Evolutionary conservation across 1,140 invertebrate species (phyloP), one percentile per base, ranked within the genome.

Genomic region (Helicoverpa zea): DNA sequence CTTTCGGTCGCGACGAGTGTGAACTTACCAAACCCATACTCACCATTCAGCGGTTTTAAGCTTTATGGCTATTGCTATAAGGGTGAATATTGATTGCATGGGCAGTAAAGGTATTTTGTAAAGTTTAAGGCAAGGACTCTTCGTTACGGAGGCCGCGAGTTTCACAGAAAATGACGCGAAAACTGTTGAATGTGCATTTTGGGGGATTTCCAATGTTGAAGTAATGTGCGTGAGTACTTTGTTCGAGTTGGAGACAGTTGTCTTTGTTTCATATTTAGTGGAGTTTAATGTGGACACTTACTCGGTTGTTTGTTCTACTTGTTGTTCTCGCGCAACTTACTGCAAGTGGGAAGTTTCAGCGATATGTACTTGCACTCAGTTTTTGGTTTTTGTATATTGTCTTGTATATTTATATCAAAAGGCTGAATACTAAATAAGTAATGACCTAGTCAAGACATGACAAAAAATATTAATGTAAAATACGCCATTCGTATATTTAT

Each of bases 121-220:
- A 63, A 49, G 61, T 64, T 54, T 58, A 68, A 66, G 47, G 73
- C 35, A 79, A 75, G 79, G 58, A 75, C 79, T 64, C 70, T 80
- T 80, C 59, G 79, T 80, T 80, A 80, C 30, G 68, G 16, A 72
- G 70, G 14, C 54, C 73, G 66, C n/a, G 66, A 58, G 43, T 16
- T 54, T 64, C 30, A 12, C 59, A 49, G 79, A 80, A 80, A 80
- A 80, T 80, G 79, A 75, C 72, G 72, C 61, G 79, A 75, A 75
- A 80, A 80, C 70, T 74, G 79, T 80, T 75, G 79, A 80, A 80
- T 75, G 59, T 68, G 79, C 79, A 74, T 66, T 64, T 75, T 74
- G 58, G 70, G 64, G 29, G 58, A 61, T 61, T 75, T 35, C 9
- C n/a, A 73, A 52, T 56, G 54, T 74, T 75, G 30, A 61, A 61